Evolutionary conservation across 2,113 vertebrate species (phyloP), one percentile per base, ranked within the genome.

Genomic region (Oplegnathus fasciatus): DNA sequence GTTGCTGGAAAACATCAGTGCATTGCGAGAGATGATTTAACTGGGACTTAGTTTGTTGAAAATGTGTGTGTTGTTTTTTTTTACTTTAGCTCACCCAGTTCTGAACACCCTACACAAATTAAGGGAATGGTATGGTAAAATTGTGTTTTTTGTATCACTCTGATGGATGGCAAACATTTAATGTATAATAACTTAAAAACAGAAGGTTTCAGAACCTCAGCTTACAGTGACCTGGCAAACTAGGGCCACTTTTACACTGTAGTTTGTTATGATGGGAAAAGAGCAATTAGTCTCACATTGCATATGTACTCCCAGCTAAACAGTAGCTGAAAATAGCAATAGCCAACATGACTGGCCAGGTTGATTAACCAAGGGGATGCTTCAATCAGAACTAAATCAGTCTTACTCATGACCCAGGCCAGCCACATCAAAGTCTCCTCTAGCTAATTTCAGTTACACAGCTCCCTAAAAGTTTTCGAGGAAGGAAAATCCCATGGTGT

Each of bases 371-470:
- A 68, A 58, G 13, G 37, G 28, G 48, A 78, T 24, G 55, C 55
- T 84, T 89, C 61, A 89, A 50, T 87, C 84, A 83, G 48, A 70
- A 78, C 15, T 32, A 44, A 66, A 80, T 84, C 71, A 71, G 70
- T 68, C 54, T 85, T 58, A 78, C 42, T 78, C 67, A 54, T 82
- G 64, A 83, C 74, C 57, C 34, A 70, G 66, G 58, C 26, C 1
- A 18, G 24, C 42, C 78, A 78, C 79, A 86, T 86, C 71, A 90
- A 84, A 89, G 78, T 78, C 32, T 84, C 75, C 79, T 86, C 64
- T 69, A 26, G 88, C 75, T 83, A 69, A 85, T 88, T 89, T 81
- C 8, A 70, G 52, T 44, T 57, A 48, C 75, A 76, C 9, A 26
- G 28, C 30, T 46, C 17, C 57, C 28, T 28, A 18, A 58, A 68